Percentiles rank a stretch among this genome's conserved stretches.
phyloP scores from a whole-genome alignment of 2,797 vertebrate species.

The Poecile montanus region DNA sequence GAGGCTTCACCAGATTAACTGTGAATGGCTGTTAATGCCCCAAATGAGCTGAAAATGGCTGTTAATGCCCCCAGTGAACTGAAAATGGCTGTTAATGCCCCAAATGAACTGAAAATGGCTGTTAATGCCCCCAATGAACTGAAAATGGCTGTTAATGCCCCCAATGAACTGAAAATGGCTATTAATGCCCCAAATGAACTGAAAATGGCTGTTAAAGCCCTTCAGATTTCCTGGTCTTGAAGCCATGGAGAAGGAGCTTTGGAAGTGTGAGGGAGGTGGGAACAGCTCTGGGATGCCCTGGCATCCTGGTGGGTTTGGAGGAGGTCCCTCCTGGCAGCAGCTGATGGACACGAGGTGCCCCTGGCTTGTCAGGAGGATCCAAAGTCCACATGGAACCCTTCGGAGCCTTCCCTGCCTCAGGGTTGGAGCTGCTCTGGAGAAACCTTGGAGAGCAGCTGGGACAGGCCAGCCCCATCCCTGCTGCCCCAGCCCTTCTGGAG shows the following conservation, averaged over 20 bases:
- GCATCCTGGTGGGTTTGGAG: not conserved
- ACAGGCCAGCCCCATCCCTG: not conserved
- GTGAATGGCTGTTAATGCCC: slow-evolving; percentile 22
- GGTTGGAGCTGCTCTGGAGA: not conserved
- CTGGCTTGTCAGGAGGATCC: not conserved
- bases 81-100: slow-evolving; percentile 22
- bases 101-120: too few relatives aligned
- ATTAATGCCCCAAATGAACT: slow-evolving; percentile 43
- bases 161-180: too few relatives aligned
- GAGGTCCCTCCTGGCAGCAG: not conserved
- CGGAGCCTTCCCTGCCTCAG: not conserved
- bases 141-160: too few relatives aligned
- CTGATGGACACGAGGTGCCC: not conserved
- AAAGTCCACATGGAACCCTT: not conserved
- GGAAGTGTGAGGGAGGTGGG: slow-evolving; percentile 60
- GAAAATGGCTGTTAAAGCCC: slow-evolving; percentile 57
- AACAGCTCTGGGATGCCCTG: not conserved
- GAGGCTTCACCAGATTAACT: slow-evolving; percentile 60
- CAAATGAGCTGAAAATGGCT: too few relatives aligned
- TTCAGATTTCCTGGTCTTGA: slow-evolving; percentile 59
- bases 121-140: too few relatives aligned
- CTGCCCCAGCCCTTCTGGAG: not conserved
- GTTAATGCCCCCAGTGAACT: not conserved
- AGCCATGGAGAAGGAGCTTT: slow-evolving; percentile 67
- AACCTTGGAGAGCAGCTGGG: not conserved